A percentile compares a stretch with the other conserved stretches of the same genome.
phyloP scores from a whole-genome alignment of 2,797 vertebrate genomes.

The Buceros bicornis region DNA sequence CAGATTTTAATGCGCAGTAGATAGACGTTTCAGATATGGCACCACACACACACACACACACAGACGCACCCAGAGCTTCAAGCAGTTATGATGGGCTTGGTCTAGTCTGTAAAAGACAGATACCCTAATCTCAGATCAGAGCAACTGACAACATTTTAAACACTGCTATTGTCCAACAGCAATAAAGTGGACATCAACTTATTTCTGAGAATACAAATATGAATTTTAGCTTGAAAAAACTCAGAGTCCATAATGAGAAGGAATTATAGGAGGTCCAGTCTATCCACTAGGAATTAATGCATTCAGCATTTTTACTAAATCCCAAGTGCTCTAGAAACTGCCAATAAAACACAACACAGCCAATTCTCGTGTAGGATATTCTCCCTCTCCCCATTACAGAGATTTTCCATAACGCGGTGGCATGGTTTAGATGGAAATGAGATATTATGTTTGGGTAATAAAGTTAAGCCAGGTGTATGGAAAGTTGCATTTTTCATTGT shows the following conservation, averaged over 20 bases:
- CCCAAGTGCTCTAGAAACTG: not conserved
- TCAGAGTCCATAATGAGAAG: not conserved
- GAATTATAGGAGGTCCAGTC: not conserved
- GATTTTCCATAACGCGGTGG: not conserved
- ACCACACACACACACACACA: not conserved
- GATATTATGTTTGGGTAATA: constrained; percentile 1
- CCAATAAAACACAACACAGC: not conserved
- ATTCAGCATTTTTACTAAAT: not conserved
- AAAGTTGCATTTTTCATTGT: constrained; percentile 11
- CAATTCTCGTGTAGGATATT: not conserved
- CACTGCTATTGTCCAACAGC: not conserved
- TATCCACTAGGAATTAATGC: not conserved
- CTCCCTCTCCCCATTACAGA: not conserved
- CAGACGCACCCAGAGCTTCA: not conserved
- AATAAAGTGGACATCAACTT: not conserved
- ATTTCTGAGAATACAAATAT: not conserved
- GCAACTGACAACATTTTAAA: not conserved
- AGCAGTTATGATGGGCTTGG: not conserved
- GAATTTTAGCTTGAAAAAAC: not conserved
- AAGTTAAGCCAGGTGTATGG: constrained; percentile 10
- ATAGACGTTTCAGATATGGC: not conserved
- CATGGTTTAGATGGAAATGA: constrained; percentile 3
- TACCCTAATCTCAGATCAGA: not conserved
- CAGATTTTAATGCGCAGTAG: not conserved
- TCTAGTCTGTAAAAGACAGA: not conserved